Percentiles rank a stretch among this genome's conserved stretches.
phyloP scores from a whole-genome alignment of 2,113 vertebrate species.

The Oreocharis arfaki region DNA sequence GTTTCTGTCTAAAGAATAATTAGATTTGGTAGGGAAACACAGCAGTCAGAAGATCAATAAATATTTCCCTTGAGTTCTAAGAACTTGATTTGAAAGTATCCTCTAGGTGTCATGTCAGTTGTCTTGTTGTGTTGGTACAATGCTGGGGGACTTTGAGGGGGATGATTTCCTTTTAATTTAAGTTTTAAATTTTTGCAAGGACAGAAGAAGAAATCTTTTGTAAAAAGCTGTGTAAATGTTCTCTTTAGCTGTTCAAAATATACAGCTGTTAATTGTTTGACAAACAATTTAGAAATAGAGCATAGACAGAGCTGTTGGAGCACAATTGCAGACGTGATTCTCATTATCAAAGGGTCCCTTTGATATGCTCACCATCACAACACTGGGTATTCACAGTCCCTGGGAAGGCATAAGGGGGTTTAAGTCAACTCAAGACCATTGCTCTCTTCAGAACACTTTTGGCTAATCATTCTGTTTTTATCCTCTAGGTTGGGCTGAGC shows the following conservation, averaged over 20 bases:
- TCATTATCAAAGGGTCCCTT: neutral
- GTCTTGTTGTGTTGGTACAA: neutral
- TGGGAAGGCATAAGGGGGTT: neutral
- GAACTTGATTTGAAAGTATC: neutral
- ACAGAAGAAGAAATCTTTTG: neutral
- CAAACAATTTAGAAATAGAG: neutral
- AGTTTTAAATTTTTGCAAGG: neutral
- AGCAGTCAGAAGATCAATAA: neutral
- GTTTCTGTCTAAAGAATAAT: neutral
- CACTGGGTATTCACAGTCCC: neutral
- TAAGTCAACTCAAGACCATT: neutral
- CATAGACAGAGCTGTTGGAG: neutral
- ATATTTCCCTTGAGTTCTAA: neutral
- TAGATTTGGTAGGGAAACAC: neutral
- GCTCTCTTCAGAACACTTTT: neutral
- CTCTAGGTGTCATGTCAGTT: neutral
- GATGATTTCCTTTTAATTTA: neutral
- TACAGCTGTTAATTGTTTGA: neutral
- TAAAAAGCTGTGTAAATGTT: neutral
- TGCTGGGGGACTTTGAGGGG: neutral
- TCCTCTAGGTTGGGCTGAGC: neutral
- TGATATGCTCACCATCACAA: neutral
- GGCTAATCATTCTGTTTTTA: neutral
- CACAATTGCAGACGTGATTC: neutral
- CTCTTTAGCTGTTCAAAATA: neutral